These are phyloP conservation scores for Myiothlypis coronata DNA, from an alignment of 2,797 vertebrate species.

Conservation along the genomic window DNA sequence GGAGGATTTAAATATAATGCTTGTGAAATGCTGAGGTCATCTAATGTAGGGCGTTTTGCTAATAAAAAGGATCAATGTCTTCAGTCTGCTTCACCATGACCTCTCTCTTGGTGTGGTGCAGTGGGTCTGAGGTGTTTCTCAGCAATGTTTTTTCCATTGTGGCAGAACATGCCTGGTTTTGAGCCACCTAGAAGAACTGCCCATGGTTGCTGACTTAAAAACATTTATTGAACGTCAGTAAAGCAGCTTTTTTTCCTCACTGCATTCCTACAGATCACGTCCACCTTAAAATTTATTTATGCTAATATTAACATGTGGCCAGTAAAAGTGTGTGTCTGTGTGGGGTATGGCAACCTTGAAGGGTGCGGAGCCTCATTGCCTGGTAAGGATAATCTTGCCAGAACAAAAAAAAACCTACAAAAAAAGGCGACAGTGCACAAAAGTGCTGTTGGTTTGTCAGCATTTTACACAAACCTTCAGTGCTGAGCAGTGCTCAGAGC, in stretches of 20 bases:
- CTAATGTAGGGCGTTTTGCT: not conserved
- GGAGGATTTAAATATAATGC: not conserved
- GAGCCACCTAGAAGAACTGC: not conserved
- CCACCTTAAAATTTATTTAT: not conserved
- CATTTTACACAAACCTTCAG: not conserved
- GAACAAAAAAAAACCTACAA: not conserved
- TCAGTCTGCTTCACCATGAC: not conserved
- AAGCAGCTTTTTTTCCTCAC: not conserved
- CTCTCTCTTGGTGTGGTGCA: not conserved
- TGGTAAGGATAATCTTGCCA: not conserved
- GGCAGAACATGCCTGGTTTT: not conserved
- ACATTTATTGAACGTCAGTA: not conserved
- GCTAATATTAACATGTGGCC: not conserved
- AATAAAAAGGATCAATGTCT: not conserved
- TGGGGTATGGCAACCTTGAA: not conserved
- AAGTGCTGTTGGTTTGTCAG: conserved; percentile 7
- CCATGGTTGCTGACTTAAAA: not conserved
- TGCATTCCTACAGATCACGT: not conserved
- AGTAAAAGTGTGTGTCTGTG: not conserved
- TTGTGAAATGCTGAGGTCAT: not conserved
- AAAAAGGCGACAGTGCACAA: not conserved
- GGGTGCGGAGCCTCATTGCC: not conserved
- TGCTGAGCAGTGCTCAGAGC: not conserved
- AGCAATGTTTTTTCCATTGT: not conserved
- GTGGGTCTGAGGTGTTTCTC: not conserved